Conservation (phyloP, 2,888 invertebrate species). For the Ctenicera cuprea region DNA sequence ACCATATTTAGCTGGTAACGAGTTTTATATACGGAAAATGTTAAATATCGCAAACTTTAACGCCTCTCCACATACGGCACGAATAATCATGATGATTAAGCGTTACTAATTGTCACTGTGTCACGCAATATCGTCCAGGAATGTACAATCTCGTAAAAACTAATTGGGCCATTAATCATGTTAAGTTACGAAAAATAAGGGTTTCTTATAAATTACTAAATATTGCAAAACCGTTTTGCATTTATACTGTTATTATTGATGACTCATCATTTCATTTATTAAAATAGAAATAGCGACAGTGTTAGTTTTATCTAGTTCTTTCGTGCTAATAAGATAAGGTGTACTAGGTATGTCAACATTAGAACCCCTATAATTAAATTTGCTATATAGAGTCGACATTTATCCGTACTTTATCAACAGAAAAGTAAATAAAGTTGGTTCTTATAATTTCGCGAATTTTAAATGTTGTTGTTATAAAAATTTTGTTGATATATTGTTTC, state of each 20-base stretch:
- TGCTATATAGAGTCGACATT: too few species aligned
- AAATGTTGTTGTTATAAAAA: too few species aligned
- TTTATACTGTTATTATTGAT: neutral
- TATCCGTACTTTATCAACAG: too few species aligned
- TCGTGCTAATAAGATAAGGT: too few species aligned
- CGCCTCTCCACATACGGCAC: constrained; percentile 5
- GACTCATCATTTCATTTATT: too few species aligned
- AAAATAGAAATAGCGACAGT: too few species aligned
- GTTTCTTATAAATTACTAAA: constrained; percentile 2
- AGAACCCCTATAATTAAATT: too few species aligned
- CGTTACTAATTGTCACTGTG: constrained; percentile 14
- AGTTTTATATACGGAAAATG: constrained; percentile 3
- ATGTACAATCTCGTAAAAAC: constrained; percentile 25
- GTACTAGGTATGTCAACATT: too few species aligned
- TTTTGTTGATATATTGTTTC: too few species aligned
- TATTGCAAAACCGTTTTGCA: neutral
- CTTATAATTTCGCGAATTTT: too few species aligned
- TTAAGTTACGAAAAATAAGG: constrained; percentile 6
- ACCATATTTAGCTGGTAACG: neutral
- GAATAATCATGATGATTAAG: constrained; percentile 27
- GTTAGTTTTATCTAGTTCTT: too few species aligned
- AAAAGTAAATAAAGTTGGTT: too few species aligned
- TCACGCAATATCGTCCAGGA: constrained; percentile 28
- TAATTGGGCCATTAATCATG: constrained; percentile 24
- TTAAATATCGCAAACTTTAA: constrained; percentile 6